Percentiles rank a stretch among this genome's conserved stretches.
Conservation (phyloP, 1,140 invertebrate genomes). For the Sarcophaga bullata region DNA sequence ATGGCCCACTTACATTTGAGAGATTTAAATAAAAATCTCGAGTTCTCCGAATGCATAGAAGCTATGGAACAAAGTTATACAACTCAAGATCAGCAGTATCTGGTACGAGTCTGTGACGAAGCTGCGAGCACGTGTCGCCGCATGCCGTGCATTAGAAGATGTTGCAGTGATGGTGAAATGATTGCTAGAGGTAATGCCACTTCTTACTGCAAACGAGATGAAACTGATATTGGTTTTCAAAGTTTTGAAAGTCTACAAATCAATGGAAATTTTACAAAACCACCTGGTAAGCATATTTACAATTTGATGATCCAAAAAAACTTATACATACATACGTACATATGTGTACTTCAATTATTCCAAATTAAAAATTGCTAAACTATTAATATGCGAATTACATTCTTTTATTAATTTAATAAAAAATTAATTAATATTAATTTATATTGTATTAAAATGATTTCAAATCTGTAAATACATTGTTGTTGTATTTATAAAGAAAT, state of each 20-base stretch:
- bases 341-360: too few relatives aligned
- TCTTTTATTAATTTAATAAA: too few relatives aligned
- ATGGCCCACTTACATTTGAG: slow-evolving; percentile 39
- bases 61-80: slow-evolving; percentile 31
- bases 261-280: slow-evolving; percentile 50
- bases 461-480: slow-evolving; percentile 1
- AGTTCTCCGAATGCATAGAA: slow-evolving; percentile 49
- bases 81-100: slow-evolving; percentile 41
- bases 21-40: slow-evolving; percentile 32
- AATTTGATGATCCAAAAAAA: too few relatives aligned
- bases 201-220: slow-evolving; percentile 48
- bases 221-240: slow-evolving; percentile 46
- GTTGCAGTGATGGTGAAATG: slow-evolving; percentile 63
- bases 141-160: slow-evolving; percentile 64
- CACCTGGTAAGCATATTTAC: slow-evolving; percentile 46
- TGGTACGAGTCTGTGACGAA: slow-evolving; percentile 63
- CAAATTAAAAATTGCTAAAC: too few relatives aligned
- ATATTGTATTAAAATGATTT: slow-evolving; percentile 10
- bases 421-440: not conserved
- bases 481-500: not conserved
- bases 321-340: too few relatives aligned
- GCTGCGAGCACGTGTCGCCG: slow-evolving; percentile 45
- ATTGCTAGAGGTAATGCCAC: slow-evolving; percentile 52
- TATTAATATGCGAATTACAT: too few relatives aligned
- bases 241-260: slow-evolving; percentile 50